Evolutionary conservation across 2,888 invertebrate genomes (phyloP).

Genomic region (Cantharis rustica): DNA sequence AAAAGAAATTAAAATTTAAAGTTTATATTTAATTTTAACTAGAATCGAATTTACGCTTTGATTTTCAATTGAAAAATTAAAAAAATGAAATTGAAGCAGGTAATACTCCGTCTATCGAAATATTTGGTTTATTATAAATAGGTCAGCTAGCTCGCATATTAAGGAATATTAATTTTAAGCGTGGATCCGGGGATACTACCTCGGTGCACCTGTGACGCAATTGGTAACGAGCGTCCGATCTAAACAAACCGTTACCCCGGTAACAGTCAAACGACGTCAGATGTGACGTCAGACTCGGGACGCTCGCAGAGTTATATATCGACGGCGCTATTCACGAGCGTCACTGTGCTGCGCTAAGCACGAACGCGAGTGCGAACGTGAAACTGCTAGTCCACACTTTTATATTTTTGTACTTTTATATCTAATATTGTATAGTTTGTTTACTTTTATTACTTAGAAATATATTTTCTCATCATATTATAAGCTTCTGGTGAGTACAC

Average conservation of each 20-base stretch:
- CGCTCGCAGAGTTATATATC: constrained; percentile 51
- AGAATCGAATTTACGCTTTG: background rate
- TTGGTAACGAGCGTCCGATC: constrained; percentile 61
- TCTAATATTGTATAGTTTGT: constrained; percentile 54
- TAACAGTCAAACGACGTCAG: constrained; percentile 53
- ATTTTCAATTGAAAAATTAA: background rate
- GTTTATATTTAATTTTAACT: background rate
- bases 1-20: background rate
- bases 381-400: constrained; percentile 55
- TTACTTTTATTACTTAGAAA: constrained; percentile 51
- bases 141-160: constrained; percentile 9
- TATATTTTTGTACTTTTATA: constrained; percentile 57
- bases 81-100: background rate
- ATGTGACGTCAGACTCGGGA: constrained; percentile 49
- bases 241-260: constrained; percentile 53
- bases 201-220: constrained; percentile 65
- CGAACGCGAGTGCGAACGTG: constrained; percentile 49
- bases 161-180: constrained; percentile 30
- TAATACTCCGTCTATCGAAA: background rate
- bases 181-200: constrained; percentile 34
- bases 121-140: background rate
- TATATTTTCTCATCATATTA: constrained; percentile 51
- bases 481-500: constrained; percentile 53
- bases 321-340: constrained; percentile 48
- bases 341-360: constrained; percentile 53